Base-by-base conservation (phyloP, 2,113 vertebrate genomes). In the Cavia porcellus region DNA sequence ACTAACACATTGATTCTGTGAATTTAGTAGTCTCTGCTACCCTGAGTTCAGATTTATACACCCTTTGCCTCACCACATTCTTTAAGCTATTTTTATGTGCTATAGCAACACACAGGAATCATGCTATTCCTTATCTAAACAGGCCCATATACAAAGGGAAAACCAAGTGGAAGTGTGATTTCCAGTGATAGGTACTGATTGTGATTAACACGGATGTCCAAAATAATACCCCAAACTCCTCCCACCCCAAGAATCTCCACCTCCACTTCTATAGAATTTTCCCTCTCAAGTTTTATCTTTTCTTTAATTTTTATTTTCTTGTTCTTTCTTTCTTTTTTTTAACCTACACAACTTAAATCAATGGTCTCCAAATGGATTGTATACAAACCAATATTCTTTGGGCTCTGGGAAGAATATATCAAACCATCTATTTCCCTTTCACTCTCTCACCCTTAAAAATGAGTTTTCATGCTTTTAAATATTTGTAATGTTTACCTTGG, bases 401-500 rank as follows among this genome's bases (percentile, higher is more conserved):
- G 6, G 7, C 15, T 64, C 1, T 45, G 30, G 20, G 24, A 90
- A 96, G 57, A 92, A 94, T 95, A 93, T 70, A 86, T 50, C 35
- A 92, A 88, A 81, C 50, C 20, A 84, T 64, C 55, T 83, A 32
- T 85, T 77, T 95, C 64, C 81, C 72, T 88, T 81, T 86, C 66
- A 30, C 59, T 42, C 80, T 86, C 77, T 90, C 38, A 59, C 22
- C 13, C 55, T n/a, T 91, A 79, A 89, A 93, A 35, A 28, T 57
- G 5, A 74, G 14, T 57, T 66, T 90, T 77, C 90, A 50, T 82
- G 3, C 22, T 89, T 93, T 86, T 68, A 89, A 68, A 77, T 66
- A 80, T 55, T 84, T 28, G 42, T 89, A 96, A 59, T 70, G 80
- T 88, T 86, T 83, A 79, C 19, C 77, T 83, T 95, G 32, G 86